These are phyloP conservation scores for Chlamydotis undulata DNA, from an alignment of 2,113 vertebrate species.

Conservation along the genomic window DNA sequence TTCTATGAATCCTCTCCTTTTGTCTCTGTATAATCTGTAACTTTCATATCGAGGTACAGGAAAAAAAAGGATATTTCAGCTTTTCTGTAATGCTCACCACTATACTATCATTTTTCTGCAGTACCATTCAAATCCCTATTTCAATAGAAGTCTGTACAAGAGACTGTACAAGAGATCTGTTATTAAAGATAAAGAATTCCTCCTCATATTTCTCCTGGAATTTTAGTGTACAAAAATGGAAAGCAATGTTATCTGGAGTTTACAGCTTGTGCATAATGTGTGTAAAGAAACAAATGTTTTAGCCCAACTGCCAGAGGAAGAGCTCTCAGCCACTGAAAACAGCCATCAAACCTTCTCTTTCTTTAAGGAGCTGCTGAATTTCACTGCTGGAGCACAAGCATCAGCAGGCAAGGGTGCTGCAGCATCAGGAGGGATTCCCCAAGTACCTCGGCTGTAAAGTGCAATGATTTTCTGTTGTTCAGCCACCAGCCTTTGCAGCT, in stretches of 20 bases:
- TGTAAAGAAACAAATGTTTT: background rate
- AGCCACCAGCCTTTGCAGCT: constrained; percentile 66
- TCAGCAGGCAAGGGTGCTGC: background rate
- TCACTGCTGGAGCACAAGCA: background rate
- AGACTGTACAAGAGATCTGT: background rate
- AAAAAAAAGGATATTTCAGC: background rate
- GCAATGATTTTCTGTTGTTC: constrained; percentile 70
- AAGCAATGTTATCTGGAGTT: background rate
- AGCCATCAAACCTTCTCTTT: background rate
- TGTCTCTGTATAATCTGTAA: background rate
- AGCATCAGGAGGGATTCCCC: background rate
- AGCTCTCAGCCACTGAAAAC: background rate
- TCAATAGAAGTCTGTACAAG: background rate
- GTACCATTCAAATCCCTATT: background rate
- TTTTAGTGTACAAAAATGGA: background rate
- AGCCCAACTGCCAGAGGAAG: background rate
- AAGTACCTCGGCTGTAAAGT: constrained; percentile 64
- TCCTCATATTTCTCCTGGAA: background rate
- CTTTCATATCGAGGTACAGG: background rate
- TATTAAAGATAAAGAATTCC: background rate
- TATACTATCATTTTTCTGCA: background rate
- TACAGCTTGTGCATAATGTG: background rate
- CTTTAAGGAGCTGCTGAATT: background rate
- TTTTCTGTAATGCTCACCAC: background rate
- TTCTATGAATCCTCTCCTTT: background rate